Evolutionary conservation across 2,797 vertebrate species (phyloP).

Genomic region (Crocodylus rhombifer): DNA sequence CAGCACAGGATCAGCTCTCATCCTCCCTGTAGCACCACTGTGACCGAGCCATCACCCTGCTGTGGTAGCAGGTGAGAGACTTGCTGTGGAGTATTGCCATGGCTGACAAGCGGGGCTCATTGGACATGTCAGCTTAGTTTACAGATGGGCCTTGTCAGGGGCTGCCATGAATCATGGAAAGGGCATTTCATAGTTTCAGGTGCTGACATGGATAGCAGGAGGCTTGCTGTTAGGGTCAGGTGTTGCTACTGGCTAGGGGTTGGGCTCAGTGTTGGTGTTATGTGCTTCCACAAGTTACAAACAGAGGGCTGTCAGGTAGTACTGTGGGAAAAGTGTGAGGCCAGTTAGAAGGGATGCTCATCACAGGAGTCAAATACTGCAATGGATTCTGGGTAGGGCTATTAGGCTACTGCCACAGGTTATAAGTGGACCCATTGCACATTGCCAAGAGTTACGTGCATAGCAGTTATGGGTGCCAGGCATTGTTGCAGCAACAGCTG

Average conservation of each 20-base stretch:
- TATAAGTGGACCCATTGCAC: not conserved
- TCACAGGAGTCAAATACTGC: too few relatives aligned
- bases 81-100: not conserved
- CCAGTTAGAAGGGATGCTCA: too few relatives aligned
- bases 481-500: not conserved
- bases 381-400: too few relatives aligned
- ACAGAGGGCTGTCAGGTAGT: too few relatives aligned
- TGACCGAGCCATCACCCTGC: not conserved
- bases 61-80: not conserved
- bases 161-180: not conserved
- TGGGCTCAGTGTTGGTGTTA: not conserved
- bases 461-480: not conserved
- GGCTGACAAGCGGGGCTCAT: not conserved
- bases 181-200: too few relatives aligned
- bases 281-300: not conserved
- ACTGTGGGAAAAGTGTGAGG: too few relatives aligned
- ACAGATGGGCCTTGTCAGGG: not conserved
- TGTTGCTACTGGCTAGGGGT: not conserved
- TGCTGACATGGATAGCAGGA: not conserved
- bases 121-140: not conserved
- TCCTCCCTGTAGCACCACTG: not conserved
- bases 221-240: not conserved
- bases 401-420: too few relatives aligned
- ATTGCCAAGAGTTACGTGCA: not conserved
- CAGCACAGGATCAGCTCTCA: not conserved